phyloP scores from a whole-genome alignment of 2,888 invertebrate genomes.

The Pelosia muscerda region DNA sequence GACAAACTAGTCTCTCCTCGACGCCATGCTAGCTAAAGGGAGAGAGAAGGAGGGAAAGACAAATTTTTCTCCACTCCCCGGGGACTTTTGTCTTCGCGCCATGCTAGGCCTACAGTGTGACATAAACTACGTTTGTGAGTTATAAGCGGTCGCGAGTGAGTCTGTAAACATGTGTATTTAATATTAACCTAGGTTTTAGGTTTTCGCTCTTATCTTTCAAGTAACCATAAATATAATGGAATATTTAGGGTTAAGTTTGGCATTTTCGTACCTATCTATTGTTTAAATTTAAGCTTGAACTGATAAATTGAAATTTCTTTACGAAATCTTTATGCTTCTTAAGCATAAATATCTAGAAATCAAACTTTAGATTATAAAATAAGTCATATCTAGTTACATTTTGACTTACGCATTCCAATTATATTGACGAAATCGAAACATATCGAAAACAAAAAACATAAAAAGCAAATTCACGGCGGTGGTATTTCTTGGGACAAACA shows the following conservation, averaged over 20 bases:
- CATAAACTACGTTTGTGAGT: slow-evolving; percentile 44
- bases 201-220: background rate
- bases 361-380: background rate
- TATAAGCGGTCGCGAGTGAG: slow-evolving; percentile 33
- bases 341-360: no score
- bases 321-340: no score
- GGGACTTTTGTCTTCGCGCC: no score
- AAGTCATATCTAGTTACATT: no score
- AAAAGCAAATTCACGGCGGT: background rate
- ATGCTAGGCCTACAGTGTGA: no score
- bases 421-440: background rate
- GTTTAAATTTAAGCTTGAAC: background rate
- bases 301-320: no score
- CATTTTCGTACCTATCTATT: background rate
- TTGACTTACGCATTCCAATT: no score
- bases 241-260: background rate
- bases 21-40: no score
- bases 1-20: no score
- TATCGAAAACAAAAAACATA: background rate
- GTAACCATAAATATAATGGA: background rate
- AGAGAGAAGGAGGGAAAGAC: no score
- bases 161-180: background rate
- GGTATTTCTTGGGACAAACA: background rate
- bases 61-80: no score
- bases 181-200: background rate